phyloP scores from a whole-genome alignment of 30 jellyfish, hydroid and myxozoan genomes.

The Rhopilema esculentum region DNA sequence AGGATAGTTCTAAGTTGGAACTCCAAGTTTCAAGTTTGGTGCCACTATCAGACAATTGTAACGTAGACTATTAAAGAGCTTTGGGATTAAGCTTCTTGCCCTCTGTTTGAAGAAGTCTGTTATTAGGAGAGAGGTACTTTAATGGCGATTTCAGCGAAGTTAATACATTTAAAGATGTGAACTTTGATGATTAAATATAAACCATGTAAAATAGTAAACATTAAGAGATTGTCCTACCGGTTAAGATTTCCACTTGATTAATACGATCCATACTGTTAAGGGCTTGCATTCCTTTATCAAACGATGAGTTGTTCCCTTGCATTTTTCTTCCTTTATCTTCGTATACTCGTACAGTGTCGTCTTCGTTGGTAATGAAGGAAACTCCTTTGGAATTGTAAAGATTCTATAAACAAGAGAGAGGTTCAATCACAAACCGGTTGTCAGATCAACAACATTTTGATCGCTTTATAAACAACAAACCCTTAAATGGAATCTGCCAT shows the following conservation, averaged over 20 bases:
- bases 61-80: too few relatives aligned
- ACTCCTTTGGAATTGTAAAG: conserved; percentile 56
- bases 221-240: conserved; percentile 65
- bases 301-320: conserved; percentile 39
- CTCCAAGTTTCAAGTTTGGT: too few relatives aligned
- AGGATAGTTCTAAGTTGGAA: too few relatives aligned
- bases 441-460: too few relatives aligned
- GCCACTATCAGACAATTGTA: too few relatives aligned
- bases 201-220: too few relatives aligned
- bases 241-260: conserved; percentile 86
- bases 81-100: neutral
- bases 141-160: too few relatives aligned
- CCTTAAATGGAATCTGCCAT: too few relatives aligned
- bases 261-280: conserved; percentile 79
- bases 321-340: conserved; percentile 82
- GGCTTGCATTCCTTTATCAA: conserved; percentile 82
- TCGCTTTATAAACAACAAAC: too few relatives aligned
- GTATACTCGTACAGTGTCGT: conserved; percentile 79
- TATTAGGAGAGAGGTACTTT: too few relatives aligned
- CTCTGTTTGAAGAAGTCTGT: neutral
- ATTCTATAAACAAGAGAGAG: conserved; percentile 30
- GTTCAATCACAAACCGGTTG: neutral
- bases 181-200: too few relatives aligned
- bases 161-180: too few relatives aligned
- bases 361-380: conserved; percentile 54